Evolutionary conservation across 2,888 invertebrate species (phyloP).

Genomic region (Craniophora ligustri): DNA sequence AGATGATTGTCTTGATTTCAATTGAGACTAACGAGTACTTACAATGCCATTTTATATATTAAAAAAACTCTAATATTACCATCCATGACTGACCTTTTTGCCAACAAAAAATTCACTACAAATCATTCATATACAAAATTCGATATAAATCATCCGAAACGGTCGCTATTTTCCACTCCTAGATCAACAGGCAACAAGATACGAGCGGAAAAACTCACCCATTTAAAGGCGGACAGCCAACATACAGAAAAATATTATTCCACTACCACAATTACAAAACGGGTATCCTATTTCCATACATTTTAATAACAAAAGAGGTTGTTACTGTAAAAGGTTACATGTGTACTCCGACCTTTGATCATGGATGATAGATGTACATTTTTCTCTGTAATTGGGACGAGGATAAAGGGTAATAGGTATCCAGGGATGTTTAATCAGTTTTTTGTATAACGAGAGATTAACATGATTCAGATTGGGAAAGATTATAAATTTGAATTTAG

Average conservation of each 20-base stretch:
- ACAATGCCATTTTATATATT: no score
- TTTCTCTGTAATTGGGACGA: conserved; percentile 46
- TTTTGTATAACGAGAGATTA: conserved; percentile 28
- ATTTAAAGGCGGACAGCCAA: conserved; percentile 19
- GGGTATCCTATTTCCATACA: conserved; percentile 47
- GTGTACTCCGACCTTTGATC: conserved; percentile 38
- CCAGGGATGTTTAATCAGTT: conserved; percentile 21
- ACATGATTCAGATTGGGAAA: neutral
- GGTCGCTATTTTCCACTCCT: conserved; percentile 9
- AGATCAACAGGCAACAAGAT: conserved; percentile 41
- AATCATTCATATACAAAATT: neutral
- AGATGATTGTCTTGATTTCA: no score
- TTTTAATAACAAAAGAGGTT: conserved; percentile 52
- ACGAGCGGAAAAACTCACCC: conserved; percentile 18
- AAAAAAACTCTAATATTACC: no score
- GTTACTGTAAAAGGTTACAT: conserved; percentile 39
- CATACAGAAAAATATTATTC: conserved; percentile 39
- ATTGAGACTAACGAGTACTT: no score
- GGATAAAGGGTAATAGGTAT: conserved; percentile 33
- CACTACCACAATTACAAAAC: conserved; percentile 36
- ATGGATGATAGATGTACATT: conserved; percentile 39
- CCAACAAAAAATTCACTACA: neutral
- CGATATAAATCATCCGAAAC: neutral
- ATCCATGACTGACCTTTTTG: no score
- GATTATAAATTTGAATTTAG: neutral